phyloP scores from a whole-genome alignment of 2,888 invertebrate species.

The Tenthredo amoena region DNA sequence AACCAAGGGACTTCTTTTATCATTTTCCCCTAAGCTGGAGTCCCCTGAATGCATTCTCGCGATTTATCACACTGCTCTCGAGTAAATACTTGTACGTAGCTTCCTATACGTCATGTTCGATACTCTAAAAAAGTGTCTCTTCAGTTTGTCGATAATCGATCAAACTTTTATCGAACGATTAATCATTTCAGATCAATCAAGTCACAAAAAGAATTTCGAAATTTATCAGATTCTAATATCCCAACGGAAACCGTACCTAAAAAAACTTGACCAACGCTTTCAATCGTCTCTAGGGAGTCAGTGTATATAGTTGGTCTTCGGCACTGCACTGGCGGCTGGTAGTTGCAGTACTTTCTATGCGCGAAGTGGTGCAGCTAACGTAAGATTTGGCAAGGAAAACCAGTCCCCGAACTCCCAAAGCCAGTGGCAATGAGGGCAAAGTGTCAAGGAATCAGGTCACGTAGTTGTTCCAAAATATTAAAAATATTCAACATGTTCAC shows the following conservation, averaged over 20 bases:
- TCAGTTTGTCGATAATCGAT: neutral
- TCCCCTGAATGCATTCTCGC: neutral
- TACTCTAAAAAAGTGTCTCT: neutral
- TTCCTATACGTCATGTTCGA: neutral
- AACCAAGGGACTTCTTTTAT: neutral
- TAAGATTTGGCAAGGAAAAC: conserved; percentile 36
- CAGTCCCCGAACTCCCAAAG: neutral
- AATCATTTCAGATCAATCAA: neutral
- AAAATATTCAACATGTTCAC: conserved; percentile 18
- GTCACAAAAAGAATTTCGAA: neutral
- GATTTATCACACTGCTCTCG: neutral
- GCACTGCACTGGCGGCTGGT: neutral
- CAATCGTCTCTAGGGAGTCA: neutral
- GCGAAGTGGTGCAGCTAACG: conserved; percentile 31
- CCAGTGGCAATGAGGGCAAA: conserved; percentile 26
- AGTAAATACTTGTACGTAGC: neutral
- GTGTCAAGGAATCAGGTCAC: conserved; percentile 47
- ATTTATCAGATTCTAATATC: neutral
- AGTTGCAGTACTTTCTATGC: conserved; percentile 9
- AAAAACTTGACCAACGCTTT: neutral
- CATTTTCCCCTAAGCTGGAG: neutral
- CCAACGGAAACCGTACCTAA: too few species aligned
- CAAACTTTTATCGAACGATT: neutral
- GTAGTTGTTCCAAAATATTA: conserved; percentile 11
- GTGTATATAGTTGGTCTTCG: neutral